Evolutionary conservation across 1,140 invertebrate genomes (phyloP), one percentile per base, ranked within the genome.

Genomic region (Penaeus indicus): DNA sequence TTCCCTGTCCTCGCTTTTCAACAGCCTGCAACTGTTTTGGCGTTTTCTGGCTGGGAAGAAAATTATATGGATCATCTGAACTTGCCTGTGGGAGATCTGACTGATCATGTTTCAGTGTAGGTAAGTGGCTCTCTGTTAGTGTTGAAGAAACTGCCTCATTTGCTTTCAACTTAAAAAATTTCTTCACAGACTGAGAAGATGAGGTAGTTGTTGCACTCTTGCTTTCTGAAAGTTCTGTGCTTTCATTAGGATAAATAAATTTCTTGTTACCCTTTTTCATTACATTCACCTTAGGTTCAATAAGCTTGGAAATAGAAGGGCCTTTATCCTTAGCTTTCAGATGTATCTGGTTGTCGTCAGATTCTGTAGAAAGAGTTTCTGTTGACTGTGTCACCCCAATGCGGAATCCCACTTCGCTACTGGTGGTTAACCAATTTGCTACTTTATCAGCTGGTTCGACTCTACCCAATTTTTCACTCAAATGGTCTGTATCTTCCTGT

Each of bases 41-140:
- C 13, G 86, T 88, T 27, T 84, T 88, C 61, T 88, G 87, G 81
- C 81, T 88, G 27, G 87, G 87, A 64, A 88, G 79, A 63, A 84
- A 88, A 7, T n/a, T 79, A 27, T 84, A 84, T 27, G 72, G 81
- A 60, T 88, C 81, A 86, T 69, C 78, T 25, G 80, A 81, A 32
- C 69, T 83, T 3, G 69, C 38, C n/a, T 32, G n/a, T 61, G 32
- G 25, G 60, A 32, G 13, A 19, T 32, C n/a, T 10, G 27, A n/a
- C n/a, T 27, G 27, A 10, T 27, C 72, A 75, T 5, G n/a, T 27
- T 32, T 75, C 10, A 75, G 8, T 27, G 11, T 75, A 32, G 21
- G 27, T 75, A 75, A 2, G 8, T 75, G 27, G 42, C 42, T 38
- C 18, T 5, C 72, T n/a, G 18, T 25, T n/a, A 27, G 13, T 27